Evolutionary conservation across 2,113 vertebrate species (phyloP).

Genomic region (Cygnus atratus): DNA sequence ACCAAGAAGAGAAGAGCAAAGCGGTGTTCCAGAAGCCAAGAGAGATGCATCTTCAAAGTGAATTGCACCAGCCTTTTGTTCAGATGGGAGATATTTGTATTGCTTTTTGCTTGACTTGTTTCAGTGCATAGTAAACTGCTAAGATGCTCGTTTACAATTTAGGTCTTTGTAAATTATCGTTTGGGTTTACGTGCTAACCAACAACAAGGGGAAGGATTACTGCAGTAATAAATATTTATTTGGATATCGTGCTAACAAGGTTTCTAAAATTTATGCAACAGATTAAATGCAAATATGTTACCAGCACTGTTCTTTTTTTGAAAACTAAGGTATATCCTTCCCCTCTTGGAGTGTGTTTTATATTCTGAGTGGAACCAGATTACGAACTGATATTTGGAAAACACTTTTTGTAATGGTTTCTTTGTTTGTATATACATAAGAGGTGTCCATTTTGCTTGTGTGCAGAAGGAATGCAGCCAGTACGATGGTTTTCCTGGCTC

Average conservation of each 20-base stretch:
- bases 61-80: conserved; percentile 14
- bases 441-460: background rate
- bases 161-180: background rate
- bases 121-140: background rate
- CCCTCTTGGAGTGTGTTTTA: background rate
- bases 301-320: background rate
- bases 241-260: background rate
- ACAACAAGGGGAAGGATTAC: background rate
- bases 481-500: background rate
- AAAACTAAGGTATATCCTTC: background rate
- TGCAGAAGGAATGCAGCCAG: background rate
- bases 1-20: background rate
- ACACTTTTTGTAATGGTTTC: background rate
- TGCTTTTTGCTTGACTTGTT: conserved; percentile 26
- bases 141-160: background rate
- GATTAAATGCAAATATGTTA: background rate
- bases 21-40: conserved; percentile 4
- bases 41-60: background rate
- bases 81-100: background rate
- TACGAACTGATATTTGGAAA: background rate
- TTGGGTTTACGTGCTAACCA: background rate
- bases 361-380: background rate
- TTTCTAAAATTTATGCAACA: background rate
- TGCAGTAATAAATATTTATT: conserved; percentile 14
- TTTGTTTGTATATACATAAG: background rate